Evolutionary conservation across 2,888 invertebrate genomes (phyloP).

Genomic region (Diploptera punctata): DNA sequence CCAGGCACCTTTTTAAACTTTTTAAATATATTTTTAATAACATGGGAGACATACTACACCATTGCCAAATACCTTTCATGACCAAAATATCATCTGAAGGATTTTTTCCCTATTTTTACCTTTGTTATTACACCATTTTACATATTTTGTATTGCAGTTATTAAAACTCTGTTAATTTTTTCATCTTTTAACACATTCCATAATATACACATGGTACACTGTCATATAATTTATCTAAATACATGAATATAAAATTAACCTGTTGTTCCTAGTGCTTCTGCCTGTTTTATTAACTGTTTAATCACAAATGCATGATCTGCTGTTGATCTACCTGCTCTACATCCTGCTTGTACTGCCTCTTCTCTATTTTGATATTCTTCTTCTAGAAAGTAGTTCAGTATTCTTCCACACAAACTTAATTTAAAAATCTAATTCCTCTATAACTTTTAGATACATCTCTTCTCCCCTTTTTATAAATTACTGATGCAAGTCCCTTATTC

Average conservation of each 20-base stretch:
- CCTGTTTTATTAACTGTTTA: background rate
- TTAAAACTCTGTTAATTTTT: too few species aligned
- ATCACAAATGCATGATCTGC: background rate
- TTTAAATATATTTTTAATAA: too few species aligned
- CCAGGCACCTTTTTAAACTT: too few species aligned
- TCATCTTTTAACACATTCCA: too few species aligned
- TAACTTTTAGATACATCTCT: background rate
- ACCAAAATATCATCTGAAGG: background rate
- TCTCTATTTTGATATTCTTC: too few species aligned
- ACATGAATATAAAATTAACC: too few species aligned
- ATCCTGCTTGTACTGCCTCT: background rate
- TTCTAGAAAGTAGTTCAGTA: background rate
- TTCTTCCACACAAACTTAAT: background rate
- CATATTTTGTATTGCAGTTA: too few species aligned
- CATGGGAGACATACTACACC: too few species aligned
- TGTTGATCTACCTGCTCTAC: background rate
- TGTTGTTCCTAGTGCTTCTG: background rate
- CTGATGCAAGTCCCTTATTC: background rate
- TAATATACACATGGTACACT: too few species aligned
- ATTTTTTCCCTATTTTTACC: background rate
- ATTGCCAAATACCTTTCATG: background rate
- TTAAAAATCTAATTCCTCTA: background rate
- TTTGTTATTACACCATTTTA: too few species aligned
- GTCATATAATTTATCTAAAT: too few species aligned
- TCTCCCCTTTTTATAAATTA: background rate